Conservation (phyloP, 2,888 invertebrate genomes). For the Xylota segnis region DNA sequence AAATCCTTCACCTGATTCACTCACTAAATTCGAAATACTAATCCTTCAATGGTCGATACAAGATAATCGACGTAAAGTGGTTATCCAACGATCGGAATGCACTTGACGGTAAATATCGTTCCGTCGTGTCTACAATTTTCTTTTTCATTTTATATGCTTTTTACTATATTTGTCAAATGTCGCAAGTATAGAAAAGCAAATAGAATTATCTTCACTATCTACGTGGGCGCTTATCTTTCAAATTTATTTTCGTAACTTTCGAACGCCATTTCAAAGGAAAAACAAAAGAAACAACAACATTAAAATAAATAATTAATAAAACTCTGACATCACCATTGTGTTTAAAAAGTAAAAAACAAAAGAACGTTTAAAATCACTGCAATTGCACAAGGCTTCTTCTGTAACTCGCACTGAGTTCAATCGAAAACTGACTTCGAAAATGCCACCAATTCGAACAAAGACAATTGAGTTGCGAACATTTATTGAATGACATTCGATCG, state of each 20-base stretch:
- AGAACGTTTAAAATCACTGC: slow-evolving; percentile 9
- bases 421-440: slow-evolving; percentile 10
- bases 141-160: too few relatives aligned
- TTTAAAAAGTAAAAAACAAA: background rate
- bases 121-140: background rate
- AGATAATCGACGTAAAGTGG: background rate
- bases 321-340: slow-evolving; percentile 47
- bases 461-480: slow-evolving; percentile 24
- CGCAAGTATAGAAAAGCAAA: slow-evolving; percentile 53
- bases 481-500: slow-evolving; percentile 38
- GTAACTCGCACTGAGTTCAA: background rate
- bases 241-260: slow-evolving; percentile 42
- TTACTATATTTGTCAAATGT: slow-evolving; percentile 11
- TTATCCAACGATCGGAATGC: background rate
- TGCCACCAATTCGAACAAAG: slow-evolving; percentile 18
- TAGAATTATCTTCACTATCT: slow-evolving; percentile 68
- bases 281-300: slow-evolving; percentile 11
- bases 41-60: background rate
- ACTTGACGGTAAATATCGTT: slow-evolving; percentile 18
- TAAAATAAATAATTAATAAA: background rate
- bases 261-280: slow-evolving; percentile 24
- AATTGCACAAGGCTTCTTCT: slow-evolving; percentile 1
- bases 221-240: slow-evolving; percentile 47
- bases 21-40: background rate
- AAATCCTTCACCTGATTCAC: background rate